Percentiles rank a stretch among this genome's conserved stretches.
Evolutionary conservation across 2,113 vertebrate genomes (phyloP).

Genomic region (Haemorhous mexicanus): DNA sequence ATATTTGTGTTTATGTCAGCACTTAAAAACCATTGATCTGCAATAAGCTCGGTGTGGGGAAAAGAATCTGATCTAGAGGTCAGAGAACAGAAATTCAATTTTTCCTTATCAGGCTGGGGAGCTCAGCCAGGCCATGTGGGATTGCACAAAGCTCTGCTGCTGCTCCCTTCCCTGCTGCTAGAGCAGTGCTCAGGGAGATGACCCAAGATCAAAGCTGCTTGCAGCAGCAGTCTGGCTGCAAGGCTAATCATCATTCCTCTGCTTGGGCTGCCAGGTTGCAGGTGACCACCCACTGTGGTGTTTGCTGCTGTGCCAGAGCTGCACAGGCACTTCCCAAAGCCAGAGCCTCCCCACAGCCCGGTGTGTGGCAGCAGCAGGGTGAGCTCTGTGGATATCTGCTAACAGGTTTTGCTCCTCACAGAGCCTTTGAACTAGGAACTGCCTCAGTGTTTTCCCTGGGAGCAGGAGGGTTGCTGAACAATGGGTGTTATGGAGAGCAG

Average conservation of each 20-base stretch:
- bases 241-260: background rate
- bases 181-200: background rate
- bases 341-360: background rate
- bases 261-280: background rate
- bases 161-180: background rate
- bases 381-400: background rate
- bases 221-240: background rate
- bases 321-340: background rate
- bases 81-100: conserved; percentile 22
- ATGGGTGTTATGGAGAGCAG: background rate
- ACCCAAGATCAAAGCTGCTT: background rate
- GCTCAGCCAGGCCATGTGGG: background rate
- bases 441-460: background rate
- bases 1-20: conserved; percentile 60
- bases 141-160: background rate
- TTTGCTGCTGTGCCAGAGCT: background rate
- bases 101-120: background rate
- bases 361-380: background rate
- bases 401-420: background rate
- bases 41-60: background rate
- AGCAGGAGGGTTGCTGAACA: background rate
- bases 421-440: background rate
- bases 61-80: conserved; percentile 7
- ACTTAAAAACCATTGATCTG: conserved; percentile 57
- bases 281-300: background rate